These are phyloP conservation scores for Crypturellus tataupa DNA, from an alignment of 2,797 vertebrate genomes.

Conservation along the genomic window DNA sequence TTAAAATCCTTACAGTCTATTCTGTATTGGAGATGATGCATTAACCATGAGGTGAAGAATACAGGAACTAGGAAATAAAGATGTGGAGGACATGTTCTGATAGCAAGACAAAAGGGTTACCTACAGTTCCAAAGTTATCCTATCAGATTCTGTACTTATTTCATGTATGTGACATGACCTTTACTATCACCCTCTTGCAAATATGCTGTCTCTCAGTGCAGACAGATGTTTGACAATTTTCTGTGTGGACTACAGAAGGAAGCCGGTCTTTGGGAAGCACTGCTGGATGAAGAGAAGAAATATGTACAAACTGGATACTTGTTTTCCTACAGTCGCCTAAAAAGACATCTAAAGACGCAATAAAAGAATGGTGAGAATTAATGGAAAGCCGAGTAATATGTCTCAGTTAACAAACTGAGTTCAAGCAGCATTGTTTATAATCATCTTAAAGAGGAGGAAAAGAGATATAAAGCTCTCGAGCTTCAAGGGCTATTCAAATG, in stretches of 20 bases:
- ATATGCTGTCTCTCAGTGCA: neutral
- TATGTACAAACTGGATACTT: neutral
- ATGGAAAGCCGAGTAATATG: neutral
- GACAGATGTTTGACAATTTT: neutral
- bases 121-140: neutral
- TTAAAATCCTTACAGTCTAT: neutral
- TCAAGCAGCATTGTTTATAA: neutral
- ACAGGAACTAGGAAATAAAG: neutral
- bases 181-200: neutral
- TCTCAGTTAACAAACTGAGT: neutral
- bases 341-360: neutral
- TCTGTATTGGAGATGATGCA: neutral
- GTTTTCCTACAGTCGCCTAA: neutral
- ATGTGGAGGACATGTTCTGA: neutral
- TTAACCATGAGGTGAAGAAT: neutral
- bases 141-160: neutral
- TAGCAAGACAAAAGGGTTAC: neutral
- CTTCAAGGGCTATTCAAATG: neutral
- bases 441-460: neutral
- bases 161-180: neutral
- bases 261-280: neutral
- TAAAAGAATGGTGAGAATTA: neutral
- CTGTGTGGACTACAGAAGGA: neutral
- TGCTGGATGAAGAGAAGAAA: slow-evolving; percentile 3
- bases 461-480: neutral